Evolutionary conservation across 2,888 invertebrate genomes (phyloP).

Genomic region (Pammene fasciana): DNA sequence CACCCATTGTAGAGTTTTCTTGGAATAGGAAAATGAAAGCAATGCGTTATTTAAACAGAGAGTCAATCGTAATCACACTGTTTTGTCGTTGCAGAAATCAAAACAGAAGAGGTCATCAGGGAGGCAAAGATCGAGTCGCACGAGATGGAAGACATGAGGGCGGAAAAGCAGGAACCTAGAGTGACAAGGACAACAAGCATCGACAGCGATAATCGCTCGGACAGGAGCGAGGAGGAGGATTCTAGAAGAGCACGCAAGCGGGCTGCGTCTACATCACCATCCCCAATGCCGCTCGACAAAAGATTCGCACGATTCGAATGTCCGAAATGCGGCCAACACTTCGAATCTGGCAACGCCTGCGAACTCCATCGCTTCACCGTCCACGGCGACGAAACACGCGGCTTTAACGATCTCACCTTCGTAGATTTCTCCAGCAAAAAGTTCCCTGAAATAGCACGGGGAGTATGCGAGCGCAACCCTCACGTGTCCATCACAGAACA

Average conservation of each 20-base stretch:
- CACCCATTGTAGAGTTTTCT: constrained; percentile 81
- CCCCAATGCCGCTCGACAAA: constrained; percentile 70
- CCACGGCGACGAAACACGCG: constrained; percentile 84
- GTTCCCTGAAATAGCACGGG: constrained; percentile 90
- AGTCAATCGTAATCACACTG: constrained; percentile 66
- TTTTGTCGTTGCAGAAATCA: constrained; percentile 81
- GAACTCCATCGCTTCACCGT: constrained; percentile 87
- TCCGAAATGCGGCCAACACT: constrained; percentile 87
- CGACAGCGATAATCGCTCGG: constrained; percentile 83
- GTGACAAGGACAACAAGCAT: constrained; percentile 73
- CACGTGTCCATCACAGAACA: constrained; percentile 84
- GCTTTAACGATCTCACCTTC: constrained; percentile 88
- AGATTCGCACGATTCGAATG: constrained; percentile 84
- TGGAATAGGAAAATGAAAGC: constrained; percentile 78
- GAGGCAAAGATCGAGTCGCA: constrained; percentile 74
- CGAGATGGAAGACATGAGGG: constrained; percentile 66
- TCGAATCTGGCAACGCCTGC: constrained; percentile 88
- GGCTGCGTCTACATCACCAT: constrained; percentile 71
- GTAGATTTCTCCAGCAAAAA: constrained; percentile 92
- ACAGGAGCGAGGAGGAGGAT: constrained; percentile 80
- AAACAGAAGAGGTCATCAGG: constrained; percentile 77
- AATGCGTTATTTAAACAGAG: constrained; percentile 74
- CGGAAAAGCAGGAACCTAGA: constrained; percentile 64
- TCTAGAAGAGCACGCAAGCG: constrained; percentile 68
- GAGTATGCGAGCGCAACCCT: constrained; percentile 86